phyloP scores from a whole-genome alignment of 2,888 invertebrate genomes.

The Pandemis heparana region DNA sequence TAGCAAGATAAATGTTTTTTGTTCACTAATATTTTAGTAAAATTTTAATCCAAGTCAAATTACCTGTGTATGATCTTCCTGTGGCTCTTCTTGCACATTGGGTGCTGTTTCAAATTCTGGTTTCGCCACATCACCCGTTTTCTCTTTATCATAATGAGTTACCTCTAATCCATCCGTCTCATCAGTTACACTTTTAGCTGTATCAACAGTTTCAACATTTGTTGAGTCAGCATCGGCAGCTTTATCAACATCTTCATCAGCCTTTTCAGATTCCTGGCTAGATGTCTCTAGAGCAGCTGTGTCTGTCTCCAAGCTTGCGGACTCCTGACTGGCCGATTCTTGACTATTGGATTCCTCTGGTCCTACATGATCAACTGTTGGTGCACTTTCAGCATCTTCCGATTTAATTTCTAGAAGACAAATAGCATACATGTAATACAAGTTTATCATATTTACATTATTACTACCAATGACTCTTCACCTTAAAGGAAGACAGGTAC shows the following conservation, averaged over 20 bases:
- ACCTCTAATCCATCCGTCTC: slow-evolving; percentile 46
- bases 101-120: slow-evolving; percentile 84
- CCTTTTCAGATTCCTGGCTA: slow-evolving; percentile 49
- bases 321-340: slow-evolving; percentile 38
- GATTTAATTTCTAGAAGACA: slow-evolving; percentile 32
- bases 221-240: slow-evolving; percentile 44
- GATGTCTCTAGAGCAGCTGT: slow-evolving; percentile 12
- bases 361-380: slow-evolving; percentile 12
- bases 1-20: too few relatives aligned
- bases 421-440: background rate
- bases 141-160: slow-evolving; percentile 48
- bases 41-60: too few relatives aligned
- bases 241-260: slow-evolving; percentile 48
- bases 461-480: background rate
- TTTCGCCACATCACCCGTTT: slow-evolving; percentile 67
- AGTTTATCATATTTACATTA: background rate
- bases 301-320: slow-evolving; percentile 25
- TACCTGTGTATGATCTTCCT: slow-evolving; percentile 81
- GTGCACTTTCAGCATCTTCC: slow-evolving; percentile 44
- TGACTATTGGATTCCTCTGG: slow-evolving; percentile 36
- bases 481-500: background rate
- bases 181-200: slow-evolving; percentile 26
- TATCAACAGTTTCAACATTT: slow-evolving; percentile 45
- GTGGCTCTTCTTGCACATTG: slow-evolving; percentile 74
- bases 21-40: too few relatives aligned